Conservation (phyloP, 2,888 invertebrate species). For the Labia minor region DNA sequence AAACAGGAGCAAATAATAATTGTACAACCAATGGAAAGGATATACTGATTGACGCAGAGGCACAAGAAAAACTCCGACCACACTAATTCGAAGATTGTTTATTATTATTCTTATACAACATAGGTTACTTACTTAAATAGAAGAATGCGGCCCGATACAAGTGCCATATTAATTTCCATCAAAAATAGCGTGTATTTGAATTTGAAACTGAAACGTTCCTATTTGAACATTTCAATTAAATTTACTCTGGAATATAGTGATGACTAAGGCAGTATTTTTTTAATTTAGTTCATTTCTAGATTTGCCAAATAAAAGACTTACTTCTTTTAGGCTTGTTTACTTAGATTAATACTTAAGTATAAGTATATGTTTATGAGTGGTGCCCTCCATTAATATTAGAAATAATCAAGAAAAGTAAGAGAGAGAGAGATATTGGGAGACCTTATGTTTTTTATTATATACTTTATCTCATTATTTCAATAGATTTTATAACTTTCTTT, state of each 20-base stretch:
- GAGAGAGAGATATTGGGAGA: too few relatives aligned
- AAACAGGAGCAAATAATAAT: background rate
- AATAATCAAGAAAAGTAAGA: background rate
- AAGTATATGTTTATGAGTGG: background rate
- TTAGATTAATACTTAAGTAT: background rate
- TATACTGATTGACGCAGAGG: background rate
- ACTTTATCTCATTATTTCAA: background rate
- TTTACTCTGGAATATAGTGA: background rate
- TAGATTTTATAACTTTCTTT: too few relatives aligned
- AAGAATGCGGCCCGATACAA: background rate
- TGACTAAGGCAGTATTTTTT: background rate
- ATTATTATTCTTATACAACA: background rate
- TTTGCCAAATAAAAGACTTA: constrained; percentile 1
- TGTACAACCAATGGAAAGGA: background rate
- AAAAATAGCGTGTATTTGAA: too few relatives aligned
- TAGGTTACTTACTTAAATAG: too few relatives aligned
- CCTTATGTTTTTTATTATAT: background rate
- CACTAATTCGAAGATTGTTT: background rate
- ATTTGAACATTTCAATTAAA: background rate
- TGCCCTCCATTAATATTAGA: background rate
- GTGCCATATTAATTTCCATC: background rate
- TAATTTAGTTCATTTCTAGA: background rate
- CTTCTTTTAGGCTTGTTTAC: background rate
- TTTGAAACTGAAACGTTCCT: background rate
- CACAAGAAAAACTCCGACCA: background rate